phyloP scores from a whole-genome alignment of 2,888 invertebrate genomes.

The Drosophila seclusa region DNA sequence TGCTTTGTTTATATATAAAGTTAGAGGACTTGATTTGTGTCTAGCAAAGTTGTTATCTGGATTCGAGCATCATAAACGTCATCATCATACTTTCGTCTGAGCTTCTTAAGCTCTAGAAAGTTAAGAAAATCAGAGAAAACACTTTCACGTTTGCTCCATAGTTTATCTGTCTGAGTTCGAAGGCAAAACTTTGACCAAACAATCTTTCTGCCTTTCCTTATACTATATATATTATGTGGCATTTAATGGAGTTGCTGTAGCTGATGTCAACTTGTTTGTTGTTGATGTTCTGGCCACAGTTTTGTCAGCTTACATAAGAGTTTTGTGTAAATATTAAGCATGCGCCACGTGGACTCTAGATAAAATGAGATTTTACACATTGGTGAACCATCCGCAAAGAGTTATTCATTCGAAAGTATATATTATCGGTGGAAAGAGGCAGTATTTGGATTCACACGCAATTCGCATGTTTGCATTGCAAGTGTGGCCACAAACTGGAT shows the following conservation, averaged over 20 bases:
- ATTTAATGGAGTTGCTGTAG: slow-evolving; percentile 16
- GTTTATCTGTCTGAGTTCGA: slow-evolving; percentile 45
- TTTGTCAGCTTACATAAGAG: slow-evolving; percentile 26
- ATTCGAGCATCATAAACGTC: slow-evolving; percentile 52
- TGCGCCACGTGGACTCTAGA: slow-evolving; percentile 38
- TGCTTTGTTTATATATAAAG: slow-evolving; percentile 5
- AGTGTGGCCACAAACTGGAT: slow-evolving; percentile 63
- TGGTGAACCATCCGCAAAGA: slow-evolving; percentile 16
- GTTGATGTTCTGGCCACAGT: slow-evolving; percentile 12
- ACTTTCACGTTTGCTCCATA: slow-evolving; percentile 65
- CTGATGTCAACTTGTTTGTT: slow-evolving; percentile 23
- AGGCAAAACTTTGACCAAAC: slow-evolving; percentile 49
- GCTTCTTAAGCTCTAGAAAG: slow-evolving; percentile 71
- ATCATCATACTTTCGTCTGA: slow-evolving; percentile 65
- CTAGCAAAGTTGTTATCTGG: slow-evolving; percentile 50
- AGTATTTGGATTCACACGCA: slow-evolving; percentile 31
- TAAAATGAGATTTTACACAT: slow-evolving; percentile 37
- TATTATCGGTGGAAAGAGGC: slow-evolving; percentile 11
- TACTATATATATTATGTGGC: neutral
- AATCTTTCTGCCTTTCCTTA: slow-evolving; percentile 23
- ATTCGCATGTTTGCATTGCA: slow-evolving; percentile 33
- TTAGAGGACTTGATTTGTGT: slow-evolving; percentile 28
- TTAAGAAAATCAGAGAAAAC: slow-evolving; percentile 63
- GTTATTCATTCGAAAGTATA: slow-evolving; percentile 53
- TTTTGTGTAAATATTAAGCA: slow-evolving; percentile 48